A percentile compares a stretch with the other conserved stretches of the same genome.
Evolutionary conservation across 2,797 vertebrate genomes (phyloP).

Genomic region (Valencia hispanica): DNA sequence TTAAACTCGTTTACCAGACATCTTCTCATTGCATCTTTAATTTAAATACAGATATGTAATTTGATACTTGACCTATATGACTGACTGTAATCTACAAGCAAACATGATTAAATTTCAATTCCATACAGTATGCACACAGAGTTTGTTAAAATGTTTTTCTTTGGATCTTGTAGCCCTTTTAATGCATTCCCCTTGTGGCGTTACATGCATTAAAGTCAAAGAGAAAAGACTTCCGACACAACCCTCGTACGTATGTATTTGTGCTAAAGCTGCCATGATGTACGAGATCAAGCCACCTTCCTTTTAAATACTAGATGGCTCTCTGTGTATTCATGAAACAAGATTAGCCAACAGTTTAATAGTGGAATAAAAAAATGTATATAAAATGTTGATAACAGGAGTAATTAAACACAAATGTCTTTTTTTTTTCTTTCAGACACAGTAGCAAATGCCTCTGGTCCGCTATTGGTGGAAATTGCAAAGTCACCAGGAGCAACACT

Average conservation of each 20-base stretch:
- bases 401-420: neutral
- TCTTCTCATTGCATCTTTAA: neutral
- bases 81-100: neutral
- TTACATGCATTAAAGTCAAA: neutral
- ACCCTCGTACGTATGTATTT: neutral
- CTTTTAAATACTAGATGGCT: neutral
- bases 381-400: neutral
- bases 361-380: neutral
- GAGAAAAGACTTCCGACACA: neutral
- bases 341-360: neutral
- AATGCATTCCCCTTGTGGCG: neutral
- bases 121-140: neutral
- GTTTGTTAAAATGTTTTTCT: neutral
- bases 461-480: conserved; percentile 92
- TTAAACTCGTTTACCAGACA: neutral
- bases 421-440: conserved; percentile 80
- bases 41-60: neutral
- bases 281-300: neutral
- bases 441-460: conserved; percentile 89
- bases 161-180: neutral
- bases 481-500: conserved; percentile 89
- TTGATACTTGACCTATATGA: neutral
- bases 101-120: neutral
- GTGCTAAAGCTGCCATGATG: neutral
- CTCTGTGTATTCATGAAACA: neutral